These are phyloP conservation scores for Falco peregrinus DNA, from an alignment of 2,797 vertebrate species.

Conservation along the genomic window DNA sequence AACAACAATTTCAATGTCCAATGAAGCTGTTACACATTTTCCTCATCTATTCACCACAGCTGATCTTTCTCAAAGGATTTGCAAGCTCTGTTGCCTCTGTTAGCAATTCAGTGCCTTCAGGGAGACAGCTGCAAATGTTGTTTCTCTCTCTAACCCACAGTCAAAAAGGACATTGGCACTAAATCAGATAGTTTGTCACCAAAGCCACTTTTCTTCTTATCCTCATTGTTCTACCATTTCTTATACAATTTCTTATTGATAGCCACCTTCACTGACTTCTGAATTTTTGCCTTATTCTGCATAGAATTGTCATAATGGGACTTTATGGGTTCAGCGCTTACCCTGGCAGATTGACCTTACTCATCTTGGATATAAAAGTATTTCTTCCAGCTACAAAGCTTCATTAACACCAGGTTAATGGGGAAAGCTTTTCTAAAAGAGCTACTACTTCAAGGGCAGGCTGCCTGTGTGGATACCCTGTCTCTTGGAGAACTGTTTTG, in stretches of 20 bases:
- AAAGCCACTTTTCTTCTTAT: neutral
- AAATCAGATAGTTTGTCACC: neutral
- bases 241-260: neutral
- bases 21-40: neutral
- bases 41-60: neutral
- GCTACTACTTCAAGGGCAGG: neutral
- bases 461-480: neutral
- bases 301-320: neutral
- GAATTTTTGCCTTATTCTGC: neutral
- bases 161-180: neutral
- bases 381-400: neutral
- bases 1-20: neutral
- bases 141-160: neutral
- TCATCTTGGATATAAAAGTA: neutral
- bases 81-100: neutral
- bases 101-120: neutral
- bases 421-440: neutral
- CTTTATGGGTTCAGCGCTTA: neutral
- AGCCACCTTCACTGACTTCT: neutral
- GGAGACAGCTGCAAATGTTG: neutral
- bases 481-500: neutral
- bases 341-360: neutral
- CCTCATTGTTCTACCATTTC: neutral
- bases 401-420: neutral
- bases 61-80: neutral